phyloP scores from a whole-genome alignment of 2,113 vertebrate genomes.

The Megaptera novaeangliae region DNA sequence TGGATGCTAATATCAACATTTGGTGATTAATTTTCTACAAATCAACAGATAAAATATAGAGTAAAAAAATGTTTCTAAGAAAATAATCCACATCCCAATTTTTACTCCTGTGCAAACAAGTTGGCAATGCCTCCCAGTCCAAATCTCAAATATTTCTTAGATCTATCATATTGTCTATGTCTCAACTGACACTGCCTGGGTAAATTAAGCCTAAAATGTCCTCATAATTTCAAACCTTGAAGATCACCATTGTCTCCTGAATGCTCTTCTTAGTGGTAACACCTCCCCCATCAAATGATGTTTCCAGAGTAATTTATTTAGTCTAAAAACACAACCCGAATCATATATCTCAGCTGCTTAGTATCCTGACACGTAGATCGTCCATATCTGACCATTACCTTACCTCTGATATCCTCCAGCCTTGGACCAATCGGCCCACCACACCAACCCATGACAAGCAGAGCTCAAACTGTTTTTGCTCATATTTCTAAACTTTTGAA shows the following conservation, averaged over 20 bases:
- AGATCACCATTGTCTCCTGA: neutral
- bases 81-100: neutral
- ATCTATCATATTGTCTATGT: neutral
- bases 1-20: neutral
- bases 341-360: neutral
- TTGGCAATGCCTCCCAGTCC: neutral
- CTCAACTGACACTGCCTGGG: neutral
- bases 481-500: neutral
- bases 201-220: neutral
- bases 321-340: neutral
- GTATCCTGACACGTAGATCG: neutral
- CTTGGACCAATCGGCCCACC: neutral
- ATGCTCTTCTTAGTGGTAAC: neutral
- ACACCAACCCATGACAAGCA: neutral
- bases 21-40: neutral
- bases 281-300: neutral
- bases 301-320: neutral
- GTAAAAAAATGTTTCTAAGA: neutral
- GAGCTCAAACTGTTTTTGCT: neutral
- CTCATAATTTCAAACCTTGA: neutral
- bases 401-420: neutral
- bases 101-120: neutral
- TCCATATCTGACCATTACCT: neutral
- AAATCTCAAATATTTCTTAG: neutral
- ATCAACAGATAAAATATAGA: neutral